phyloP scores from a whole-genome alignment of 1,140 invertebrate genomes.

The Ganaspis sp. region DNA sequence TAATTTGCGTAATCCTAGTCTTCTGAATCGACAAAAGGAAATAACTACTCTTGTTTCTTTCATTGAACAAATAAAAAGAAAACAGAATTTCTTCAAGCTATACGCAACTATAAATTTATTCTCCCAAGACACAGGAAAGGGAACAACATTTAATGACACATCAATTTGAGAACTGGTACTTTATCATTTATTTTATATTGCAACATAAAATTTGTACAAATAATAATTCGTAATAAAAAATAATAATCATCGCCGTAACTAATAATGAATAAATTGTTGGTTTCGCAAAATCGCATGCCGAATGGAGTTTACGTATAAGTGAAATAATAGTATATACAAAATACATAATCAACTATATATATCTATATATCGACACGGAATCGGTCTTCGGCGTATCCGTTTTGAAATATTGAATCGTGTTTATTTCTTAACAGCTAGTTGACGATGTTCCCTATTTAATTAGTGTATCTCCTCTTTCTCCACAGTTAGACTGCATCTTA shows the following conservation, averaged over 20 bases:
- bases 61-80: no score
- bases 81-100: no score
- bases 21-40: no score
- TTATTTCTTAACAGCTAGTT: constrained; percentile 44
- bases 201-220: constrained; percentile 77
- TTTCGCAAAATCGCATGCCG: constrained; percentile 9
- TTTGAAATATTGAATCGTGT: constrained; percentile 67
- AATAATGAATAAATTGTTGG: constrained; percentile 50
- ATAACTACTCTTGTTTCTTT: no score
- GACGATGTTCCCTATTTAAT: constrained; percentile 53
- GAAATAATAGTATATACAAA: constrained; percentile 64
- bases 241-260: constrained; percentile 49
- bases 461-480: constrained; percentile 45
- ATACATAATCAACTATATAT: constrained; percentile 58
- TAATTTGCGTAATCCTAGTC: no score
- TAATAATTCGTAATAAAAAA: constrained; percentile 71
- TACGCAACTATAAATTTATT: no score
- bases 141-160: background rate
- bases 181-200: constrained; percentile 75
- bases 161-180: constrained; percentile 56
- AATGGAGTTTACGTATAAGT: constrained; percentile 48
- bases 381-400: constrained; percentile 38
- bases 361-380: constrained; percentile 13
- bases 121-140: background rate
- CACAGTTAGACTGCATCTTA: constrained; percentile 40